A percentile compares a stretch with the other conserved stretches of the same genome.
Evolutionary conservation across 2,888 invertebrate species (phyloP).

Genomic region (Epinotia bilunana): DNA sequence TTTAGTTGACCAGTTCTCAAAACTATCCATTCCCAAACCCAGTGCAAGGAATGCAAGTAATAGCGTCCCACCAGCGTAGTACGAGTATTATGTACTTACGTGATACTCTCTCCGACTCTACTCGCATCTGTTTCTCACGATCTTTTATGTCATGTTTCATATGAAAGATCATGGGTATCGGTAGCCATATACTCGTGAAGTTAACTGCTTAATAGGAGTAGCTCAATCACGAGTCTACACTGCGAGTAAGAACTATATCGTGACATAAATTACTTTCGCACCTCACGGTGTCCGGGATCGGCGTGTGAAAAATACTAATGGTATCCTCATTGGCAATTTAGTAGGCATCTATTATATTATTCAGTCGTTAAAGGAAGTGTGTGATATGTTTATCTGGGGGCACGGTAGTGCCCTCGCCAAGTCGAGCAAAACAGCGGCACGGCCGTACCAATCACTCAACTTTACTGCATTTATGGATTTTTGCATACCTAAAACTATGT

Average conservation of each 20-base stretch:
- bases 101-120: conserved; percentile 22
- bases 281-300: conserved; percentile 51
- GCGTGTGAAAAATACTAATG: conserved; percentile 69
- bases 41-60: conserved; percentile 37
- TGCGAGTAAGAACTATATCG: conserved; percentile 26
- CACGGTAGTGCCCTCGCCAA: no score
- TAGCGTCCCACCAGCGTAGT: conserved; percentile 35
- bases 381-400: conserved; percentile 55
- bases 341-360: conserved; percentile 46
- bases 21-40: conserved; percentile 31
- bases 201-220: conserved; percentile 19
- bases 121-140: conserved; percentile 37
- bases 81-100: conserved; percentile 4
- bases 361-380: conserved; percentile 35
- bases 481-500: no score
- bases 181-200: conserved; percentile 22
- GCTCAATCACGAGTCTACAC: conserved; percentile 13
- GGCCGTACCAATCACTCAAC: no score
- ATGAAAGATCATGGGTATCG: conserved; percentile 10
- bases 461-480: no score
- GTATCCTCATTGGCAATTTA: conserved; percentile 58
- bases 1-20: conserved; percentile 20
- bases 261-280: conserved; percentile 65
- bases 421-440: no score
- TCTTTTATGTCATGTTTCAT: conserved; percentile 28